Evolutionary conservation across 1,140 invertebrate species (phyloP).

Genomic region (Meteorus sp.): DNA sequence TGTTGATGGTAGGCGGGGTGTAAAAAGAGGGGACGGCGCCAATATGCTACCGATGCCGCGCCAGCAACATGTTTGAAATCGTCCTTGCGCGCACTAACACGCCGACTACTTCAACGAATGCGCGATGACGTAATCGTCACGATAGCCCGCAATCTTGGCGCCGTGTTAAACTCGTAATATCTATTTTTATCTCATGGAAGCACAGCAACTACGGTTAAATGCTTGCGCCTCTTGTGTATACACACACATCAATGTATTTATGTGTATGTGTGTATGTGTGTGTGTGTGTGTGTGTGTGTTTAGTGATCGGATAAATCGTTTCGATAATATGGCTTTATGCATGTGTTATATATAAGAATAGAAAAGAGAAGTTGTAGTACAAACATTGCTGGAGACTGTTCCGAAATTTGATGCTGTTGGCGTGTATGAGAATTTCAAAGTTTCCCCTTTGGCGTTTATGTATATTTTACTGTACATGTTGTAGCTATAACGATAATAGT

Average conservation of each 20-base stretch:
- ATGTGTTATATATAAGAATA: background rate
- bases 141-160: constrained; percentile 58
- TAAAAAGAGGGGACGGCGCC: too few relatives aligned
- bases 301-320: background rate
- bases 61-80: constrained; percentile 44
- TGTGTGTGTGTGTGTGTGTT: background rate
- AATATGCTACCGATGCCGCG: constrained; percentile 31
- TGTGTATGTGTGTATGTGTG: background rate
- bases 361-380: background rate
- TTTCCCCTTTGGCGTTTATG: too few relatives aligned
- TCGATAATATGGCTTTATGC: background rate
- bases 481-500: background rate
- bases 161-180: constrained; percentile 57
- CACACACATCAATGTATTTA: background rate
- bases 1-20: constrained; percentile 21
- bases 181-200: constrained; percentile 56
- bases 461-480: background rate
- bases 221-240: constrained; percentile 12
- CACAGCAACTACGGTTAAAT: constrained; percentile 27
- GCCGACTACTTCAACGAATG: constrained; percentile 42
- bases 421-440: too few relatives aligned
- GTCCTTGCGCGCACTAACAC: too few relatives aligned
- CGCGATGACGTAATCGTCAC: constrained; percentile 57
- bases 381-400: constrained; percentile 7
- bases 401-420: too few relatives aligned